A percentile compares a stretch with the other conserved stretches of the same genome.
Conservation (phyloP, 1,140 invertebrate genomes). For the Oryzaephilus surinamensis region DNA sequence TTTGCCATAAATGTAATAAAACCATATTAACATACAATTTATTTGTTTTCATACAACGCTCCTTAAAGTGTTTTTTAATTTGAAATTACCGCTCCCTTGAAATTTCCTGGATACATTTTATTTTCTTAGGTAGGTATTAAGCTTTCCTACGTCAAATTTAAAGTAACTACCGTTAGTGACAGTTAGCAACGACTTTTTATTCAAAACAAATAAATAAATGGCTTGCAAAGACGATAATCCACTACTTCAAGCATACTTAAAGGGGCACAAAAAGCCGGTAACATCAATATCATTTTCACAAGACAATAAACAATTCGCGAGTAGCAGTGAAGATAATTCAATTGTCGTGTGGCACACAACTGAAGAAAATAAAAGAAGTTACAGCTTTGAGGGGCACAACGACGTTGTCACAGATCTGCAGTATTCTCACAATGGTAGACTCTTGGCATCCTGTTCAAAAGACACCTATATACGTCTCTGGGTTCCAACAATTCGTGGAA, state of each 20-base stretch:
- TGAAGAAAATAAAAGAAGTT: conserved; percentile 47
- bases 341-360: conserved; percentile 66
- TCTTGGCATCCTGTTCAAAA: conserved; percentile 71
- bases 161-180: no score
- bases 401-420: conserved; percentile 52
- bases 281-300: conserved; percentile 70
- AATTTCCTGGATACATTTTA: no score
- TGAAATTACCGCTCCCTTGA: no score
- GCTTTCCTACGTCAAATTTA: no score
- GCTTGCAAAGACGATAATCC: conserved; percentile 15
- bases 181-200: no score
- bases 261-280: conserved; percentile 63
- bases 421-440: conserved; percentile 69
- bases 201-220: no score
- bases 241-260: conserved; percentile 62
- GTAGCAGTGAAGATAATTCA: conserved; percentile 63
- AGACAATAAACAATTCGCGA: conserved; percentile 61
- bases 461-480: conserved; percentile 77
- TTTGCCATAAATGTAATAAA: no score
- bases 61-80: no score
- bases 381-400: conserved; percentile 53
- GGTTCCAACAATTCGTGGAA: conserved; percentile 70
- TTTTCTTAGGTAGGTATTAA: no score
- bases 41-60: no score
- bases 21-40: no score